Evolutionary conservation across 2,113 vertebrate genomes (phyloP), one percentile per base, ranked within the genome.

Genomic region (Coracopsis vasa): DNA sequence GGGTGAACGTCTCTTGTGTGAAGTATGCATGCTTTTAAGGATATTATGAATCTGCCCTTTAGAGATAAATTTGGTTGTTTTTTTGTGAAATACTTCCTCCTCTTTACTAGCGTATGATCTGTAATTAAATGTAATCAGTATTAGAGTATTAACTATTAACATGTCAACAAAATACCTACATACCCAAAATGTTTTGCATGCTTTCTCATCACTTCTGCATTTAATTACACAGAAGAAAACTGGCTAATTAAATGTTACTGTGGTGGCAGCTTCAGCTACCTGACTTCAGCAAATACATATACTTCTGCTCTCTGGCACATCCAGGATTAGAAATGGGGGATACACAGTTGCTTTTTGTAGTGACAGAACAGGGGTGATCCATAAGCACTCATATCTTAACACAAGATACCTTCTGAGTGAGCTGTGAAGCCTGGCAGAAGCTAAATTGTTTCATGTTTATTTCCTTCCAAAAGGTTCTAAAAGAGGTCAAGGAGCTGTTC

Each of bases 191-290:
- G 11, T 54, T 41, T 70, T 37, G 20, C 21, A 14, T 14, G 10
- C 35, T 79, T 92, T 90, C 72, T 86, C 27, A 33, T 17, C 9
- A 28, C 35, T 80, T 56, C 65, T 92, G 35, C 61, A 25, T 71
- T 78, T 91, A 74, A 80, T 92, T 64, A 69, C 72, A 33, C 25
- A 48, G 80, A 80, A 86, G 42, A 77, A 84, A 72, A 56, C 29
- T 31, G 72, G 21, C 39, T 92, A 82, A 94, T 89, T 72, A 78
- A 89, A 92, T 86, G 86, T 80, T 51, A 60, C 86, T 58, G 33
- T 51, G 37, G 62, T 20, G n/a, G 60, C 75, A 81, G 28, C 84
- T 83, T 54, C 65, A 74, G 80, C 69, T 94, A 20, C 25, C 2
- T 48, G 66, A 71, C 81, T 88, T 85, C 62, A 65, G 64, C 79